These are phyloP conservation scores for Orthonyx spaldingii DNA, from an alignment of 2,113 vertebrate species.

Conservation along the genomic window DNA sequence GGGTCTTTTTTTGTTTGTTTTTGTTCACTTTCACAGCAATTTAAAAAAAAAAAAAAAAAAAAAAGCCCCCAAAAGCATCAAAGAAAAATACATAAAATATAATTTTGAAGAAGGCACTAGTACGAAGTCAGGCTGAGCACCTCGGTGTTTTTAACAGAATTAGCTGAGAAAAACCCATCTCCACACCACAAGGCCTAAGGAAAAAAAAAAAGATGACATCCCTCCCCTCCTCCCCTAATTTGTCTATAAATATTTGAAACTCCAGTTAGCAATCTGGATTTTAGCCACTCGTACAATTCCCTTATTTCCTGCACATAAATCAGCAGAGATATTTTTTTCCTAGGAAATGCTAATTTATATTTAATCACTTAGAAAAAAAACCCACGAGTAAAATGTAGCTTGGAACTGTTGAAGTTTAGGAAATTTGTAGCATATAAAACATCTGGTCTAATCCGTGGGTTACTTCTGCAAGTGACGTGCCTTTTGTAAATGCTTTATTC, in stretches of 20 bases:
- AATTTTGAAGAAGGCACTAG: background rate
- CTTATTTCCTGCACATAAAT: background rate
- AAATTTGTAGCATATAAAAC: background rate
- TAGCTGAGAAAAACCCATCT: background rate
- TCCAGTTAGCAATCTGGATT: slow-evolving; percentile 13
- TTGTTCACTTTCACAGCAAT: background rate
- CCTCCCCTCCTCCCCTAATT: background rate
- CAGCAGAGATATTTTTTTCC: background rate
- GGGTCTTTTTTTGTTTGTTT: background rate
- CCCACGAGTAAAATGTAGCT: background rate
- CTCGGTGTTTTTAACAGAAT: slow-evolving; percentile 6
- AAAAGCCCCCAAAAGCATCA: background rate
- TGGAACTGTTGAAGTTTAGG: background rate
- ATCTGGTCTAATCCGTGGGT: background rate
- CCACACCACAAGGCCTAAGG: background rate
- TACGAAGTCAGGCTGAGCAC: background rate
- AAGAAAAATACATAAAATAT: background rate
- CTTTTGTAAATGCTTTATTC: slow-evolving; percentile 40
- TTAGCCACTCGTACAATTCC: background rate
- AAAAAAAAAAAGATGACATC: background rate
- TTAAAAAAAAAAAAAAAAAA: background rate
- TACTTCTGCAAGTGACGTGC: background rate
- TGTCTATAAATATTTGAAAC: slow-evolving; percentile 48
- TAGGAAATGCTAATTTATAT: background rate
- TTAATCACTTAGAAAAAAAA: background rate